A percentile compares a stretch with the other conserved stretches of the same genome.
phyloP scores from a whole-genome alignment of 1,140 invertebrate genomes.

The Brachionus koreanus region DNA sequence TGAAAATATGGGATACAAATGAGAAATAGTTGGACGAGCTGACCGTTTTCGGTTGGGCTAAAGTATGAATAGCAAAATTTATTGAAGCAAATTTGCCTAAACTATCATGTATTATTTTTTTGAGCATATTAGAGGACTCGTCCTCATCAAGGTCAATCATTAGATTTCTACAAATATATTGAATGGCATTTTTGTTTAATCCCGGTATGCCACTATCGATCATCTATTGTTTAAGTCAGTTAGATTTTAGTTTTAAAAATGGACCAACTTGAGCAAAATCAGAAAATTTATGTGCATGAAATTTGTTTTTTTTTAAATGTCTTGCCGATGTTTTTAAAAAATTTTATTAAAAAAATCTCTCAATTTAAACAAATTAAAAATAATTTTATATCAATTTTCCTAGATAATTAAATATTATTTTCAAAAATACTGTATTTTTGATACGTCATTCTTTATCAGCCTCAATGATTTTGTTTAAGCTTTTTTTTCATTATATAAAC shows the following conservation, averaged over 20 bases:
- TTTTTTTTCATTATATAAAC: no score
- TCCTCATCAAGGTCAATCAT: constrained; percentile 10
- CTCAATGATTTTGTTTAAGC: no score
- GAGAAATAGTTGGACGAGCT: constrained; percentile 35
- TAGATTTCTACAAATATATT: constrained; percentile 36
- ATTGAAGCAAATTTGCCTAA: constrained; percentile 37
- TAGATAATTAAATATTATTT: no score
- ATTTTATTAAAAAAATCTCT: no score
- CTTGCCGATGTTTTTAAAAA: no score
- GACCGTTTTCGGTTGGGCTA: constrained; percentile 36
- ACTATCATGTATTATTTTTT: constrained; percentile 40
- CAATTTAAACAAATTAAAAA: no score
- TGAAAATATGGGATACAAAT: constrained; percentile 30
- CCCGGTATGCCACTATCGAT: constrained; percentile 21
- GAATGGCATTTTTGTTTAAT: constrained; percentile 18
- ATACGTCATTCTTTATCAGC: no score
- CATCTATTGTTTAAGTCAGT: background rate
- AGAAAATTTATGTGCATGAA: background rate
- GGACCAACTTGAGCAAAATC: background rate
- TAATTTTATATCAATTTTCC: no score
- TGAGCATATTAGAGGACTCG: background rate
- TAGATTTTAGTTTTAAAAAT: background rate
- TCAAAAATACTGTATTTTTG: no score
- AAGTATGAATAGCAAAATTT: constrained; percentile 40
- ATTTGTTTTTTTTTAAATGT: no score